Evolutionary conservation across 2,113 vertebrate species (phyloP).

Genomic region (Rhea americana): DNA sequence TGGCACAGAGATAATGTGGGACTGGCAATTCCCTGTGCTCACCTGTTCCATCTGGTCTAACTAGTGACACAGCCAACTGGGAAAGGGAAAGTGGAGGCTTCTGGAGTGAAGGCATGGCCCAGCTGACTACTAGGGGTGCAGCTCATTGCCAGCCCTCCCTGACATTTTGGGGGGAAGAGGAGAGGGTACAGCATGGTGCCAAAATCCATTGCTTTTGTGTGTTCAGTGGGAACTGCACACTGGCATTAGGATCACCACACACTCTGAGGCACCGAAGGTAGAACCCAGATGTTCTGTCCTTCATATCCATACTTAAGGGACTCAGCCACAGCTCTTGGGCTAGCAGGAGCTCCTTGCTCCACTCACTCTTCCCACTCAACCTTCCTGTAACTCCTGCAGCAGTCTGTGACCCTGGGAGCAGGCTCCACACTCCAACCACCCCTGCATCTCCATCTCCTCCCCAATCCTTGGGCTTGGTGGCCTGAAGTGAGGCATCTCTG

Average conservation of each 20-base stretch:
- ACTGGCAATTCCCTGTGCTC: background rate
- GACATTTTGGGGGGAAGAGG: rapidly evolving
- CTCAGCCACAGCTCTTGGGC: background rate
- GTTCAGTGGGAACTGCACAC: background rate
- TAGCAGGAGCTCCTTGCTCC: background rate
- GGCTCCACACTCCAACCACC: background rate
- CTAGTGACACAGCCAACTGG: background rate
- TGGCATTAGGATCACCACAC: background rate
- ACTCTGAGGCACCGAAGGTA: background rate
- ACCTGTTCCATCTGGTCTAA: background rate
- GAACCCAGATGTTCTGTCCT: background rate
- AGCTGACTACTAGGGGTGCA: background rate
- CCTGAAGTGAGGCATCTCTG: background rate
- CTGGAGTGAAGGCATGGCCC: background rate
- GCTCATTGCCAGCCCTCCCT: background rate
- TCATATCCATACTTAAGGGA: background rate
- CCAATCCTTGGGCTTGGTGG: background rate
- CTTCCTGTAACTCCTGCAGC: background rate
- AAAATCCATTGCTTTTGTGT: background rate
- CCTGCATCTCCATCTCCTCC: background rate
- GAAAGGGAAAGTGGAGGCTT: background rate
- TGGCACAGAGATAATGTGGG: background rate
- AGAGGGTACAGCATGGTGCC: background rate
- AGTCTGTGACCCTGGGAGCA: background rate
- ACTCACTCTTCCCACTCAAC: background rate